Evolutionary conservation across 2,113 vertebrate genomes (phyloP), one percentile per base, ranked within the genome.

Genomic region (Dicentrarchus labrax): DNA sequence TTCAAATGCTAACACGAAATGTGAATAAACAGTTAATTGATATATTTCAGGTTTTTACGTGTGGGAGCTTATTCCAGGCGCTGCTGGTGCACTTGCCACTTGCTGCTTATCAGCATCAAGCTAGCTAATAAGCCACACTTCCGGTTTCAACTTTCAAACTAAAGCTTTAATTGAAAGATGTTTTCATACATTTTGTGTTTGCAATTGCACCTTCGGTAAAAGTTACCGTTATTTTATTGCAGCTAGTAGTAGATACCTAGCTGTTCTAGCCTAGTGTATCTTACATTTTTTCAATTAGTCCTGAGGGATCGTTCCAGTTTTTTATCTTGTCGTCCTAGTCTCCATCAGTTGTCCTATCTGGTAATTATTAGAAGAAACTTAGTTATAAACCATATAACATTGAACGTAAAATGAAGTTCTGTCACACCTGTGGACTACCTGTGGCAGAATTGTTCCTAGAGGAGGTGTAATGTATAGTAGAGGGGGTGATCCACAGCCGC

Each of bases 131-230:
- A 51, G 24, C 0, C 4, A 1, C 0, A 51, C 38, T 76, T 88
- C 89, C 91, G 82, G 78, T 19, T 62, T 13, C 0, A 12, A 19
- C 21, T 91, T 89, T 86, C 84, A 91, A 67, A 88, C 0, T 88
- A 92, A 89, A 80, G 2, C 6, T 1, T 43, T 7, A 4, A 16
- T n/a, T 45, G 1, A 8, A 4, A 5, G 6, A 30, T 0, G 6
- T 56, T 57, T 39, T 17, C 10, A 5, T 6, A 22, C 15, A 30
- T 68, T 65, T 36, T 36, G 19, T 47, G 6, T 21, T 57, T 24
- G 15, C n/a, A 39, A 66, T 39, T 1, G 0, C 8, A 7, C 6
- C 39, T 43, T 48, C 1, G 0, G 7, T 4, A 10, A 71, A 65
- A 41, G 8, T 2, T 15, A 4, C 10, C 0, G 24, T 30, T 41